Evolutionary conservation across 2,888 invertebrate species (phyloP).

Genomic region (Leptogaster cylindrica): DNA sequence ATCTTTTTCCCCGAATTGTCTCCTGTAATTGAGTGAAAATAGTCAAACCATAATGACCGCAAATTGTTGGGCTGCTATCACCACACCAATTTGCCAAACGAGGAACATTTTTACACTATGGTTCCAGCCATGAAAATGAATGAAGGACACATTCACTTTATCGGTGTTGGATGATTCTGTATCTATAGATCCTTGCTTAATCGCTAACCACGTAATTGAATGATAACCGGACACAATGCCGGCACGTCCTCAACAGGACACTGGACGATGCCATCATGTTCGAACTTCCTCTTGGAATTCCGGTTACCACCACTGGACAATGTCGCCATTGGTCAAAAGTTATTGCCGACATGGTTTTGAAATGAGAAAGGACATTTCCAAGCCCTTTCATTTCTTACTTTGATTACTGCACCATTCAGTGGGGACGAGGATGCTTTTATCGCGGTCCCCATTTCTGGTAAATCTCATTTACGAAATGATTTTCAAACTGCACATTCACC

Average conservation of each 20-base stretch:
- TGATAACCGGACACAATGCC: constrained; percentile 6
- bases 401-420: too few relatives aligned
- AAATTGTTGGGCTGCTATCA: constrained; percentile 17
- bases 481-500: too few relatives aligned
- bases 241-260: constrained; percentile 14
- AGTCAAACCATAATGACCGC: constrained; percentile 34
- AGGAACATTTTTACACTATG: neutral
- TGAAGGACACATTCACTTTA: neutral
- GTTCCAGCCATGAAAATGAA: neutral
- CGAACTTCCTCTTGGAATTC: too few relatives aligned
- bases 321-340: too few relatives aligned
- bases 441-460: too few relatives aligned
- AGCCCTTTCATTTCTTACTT: too few relatives aligned
- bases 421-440: too few relatives aligned
- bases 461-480: too few relatives aligned
- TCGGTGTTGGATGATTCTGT: neutral
- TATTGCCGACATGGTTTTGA: too few relatives aligned
- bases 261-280: too few relatives aligned
- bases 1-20: constrained; percentile 29
- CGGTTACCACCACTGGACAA: too few relatives aligned
- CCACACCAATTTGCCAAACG: constrained; percentile 1
- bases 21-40: constrained; percentile 36
- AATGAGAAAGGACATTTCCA: too few relatives aligned
- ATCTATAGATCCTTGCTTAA: constrained; percentile 13
- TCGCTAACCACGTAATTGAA: constrained; percentile 27